Conservation (phyloP, 2,797 vertebrate genomes). For the Manis javanica region DNA sequence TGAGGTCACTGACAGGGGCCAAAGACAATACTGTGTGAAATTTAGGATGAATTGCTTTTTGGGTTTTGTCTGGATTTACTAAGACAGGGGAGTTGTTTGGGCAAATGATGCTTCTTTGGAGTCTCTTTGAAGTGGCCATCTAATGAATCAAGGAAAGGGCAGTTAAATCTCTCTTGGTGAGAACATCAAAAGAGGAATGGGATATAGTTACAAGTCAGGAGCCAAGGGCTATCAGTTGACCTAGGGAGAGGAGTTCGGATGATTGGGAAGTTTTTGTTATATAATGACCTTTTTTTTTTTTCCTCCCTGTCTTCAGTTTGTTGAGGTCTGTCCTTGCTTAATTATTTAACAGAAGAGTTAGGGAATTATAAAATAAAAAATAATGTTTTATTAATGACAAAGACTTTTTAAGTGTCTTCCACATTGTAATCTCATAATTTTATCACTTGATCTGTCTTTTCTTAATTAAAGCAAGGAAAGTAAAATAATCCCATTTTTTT, state of each 20-base stretch:
- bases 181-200: constrained; percentile 78
- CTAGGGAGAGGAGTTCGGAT: constrained; percentile 42
- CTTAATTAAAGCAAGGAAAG: neutral
- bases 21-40: constrained; percentile 76
- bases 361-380: constrained; percentile 3
- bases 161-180: constrained; percentile 71
- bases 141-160: constrained; percentile 75
- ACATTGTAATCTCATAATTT: neutral
- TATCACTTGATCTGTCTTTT: neutral
- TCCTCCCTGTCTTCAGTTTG: neutral
- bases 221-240: constrained; percentile 72
- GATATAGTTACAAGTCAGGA: constrained; percentile 68
- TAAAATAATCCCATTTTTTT: constrained; percentile 24
- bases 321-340: constrained; percentile 21
- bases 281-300: neutral
- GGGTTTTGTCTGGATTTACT: constrained; percentile 70
- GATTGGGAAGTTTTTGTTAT: constrained; percentile 53
- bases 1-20: constrained; percentile 73
- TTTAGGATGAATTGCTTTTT: constrained; percentile 74
- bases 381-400: neutral
- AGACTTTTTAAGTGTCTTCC: neutral
- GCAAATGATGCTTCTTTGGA: constrained; percentile 67
- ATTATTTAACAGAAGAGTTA: constrained; percentile 38
- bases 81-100: constrained; percentile 69
- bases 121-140: constrained; percentile 79